phyloP scores from a whole-genome alignment of 2,797 vertebrate species.

The Scolopax bukidnonensis region DNA sequence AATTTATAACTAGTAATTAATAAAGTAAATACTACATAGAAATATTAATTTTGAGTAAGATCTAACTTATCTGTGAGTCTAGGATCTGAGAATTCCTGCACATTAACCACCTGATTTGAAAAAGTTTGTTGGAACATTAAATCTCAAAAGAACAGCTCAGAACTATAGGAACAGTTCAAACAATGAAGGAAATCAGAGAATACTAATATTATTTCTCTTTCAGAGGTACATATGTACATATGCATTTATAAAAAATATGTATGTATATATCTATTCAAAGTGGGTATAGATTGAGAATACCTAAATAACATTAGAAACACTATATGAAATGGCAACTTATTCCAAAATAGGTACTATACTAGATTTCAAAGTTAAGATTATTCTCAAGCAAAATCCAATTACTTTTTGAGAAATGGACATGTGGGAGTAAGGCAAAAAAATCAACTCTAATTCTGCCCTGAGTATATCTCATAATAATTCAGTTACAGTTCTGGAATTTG shows the following conservation, averaged over 20 bases:
- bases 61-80: background rate
- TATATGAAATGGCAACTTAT: background rate
- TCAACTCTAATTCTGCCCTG: background rate
- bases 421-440: background rate
- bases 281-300: background rate
- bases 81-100: background rate
- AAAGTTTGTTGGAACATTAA: background rate
- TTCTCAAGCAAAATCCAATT: background rate
- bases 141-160: background rate
- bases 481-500: background rate
- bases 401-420: background rate
- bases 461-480: background rate
- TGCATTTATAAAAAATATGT: background rate
- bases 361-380: background rate
- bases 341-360: background rate
- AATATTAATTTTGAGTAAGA: background rate
- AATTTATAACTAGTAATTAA: background rate
- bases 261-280: rapidly evolving
- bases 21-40: background rate
- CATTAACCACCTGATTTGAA: background rate
- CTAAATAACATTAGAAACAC: background rate
- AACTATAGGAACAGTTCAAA: background rate
- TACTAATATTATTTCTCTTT: background rate
- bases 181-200: background rate
- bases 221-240: background rate